These are phyloP conservation scores for Eupristina koningsbergeri DNA, from an alignment of 1,140 invertebrate species.

Conservation along the genomic window DNA sequence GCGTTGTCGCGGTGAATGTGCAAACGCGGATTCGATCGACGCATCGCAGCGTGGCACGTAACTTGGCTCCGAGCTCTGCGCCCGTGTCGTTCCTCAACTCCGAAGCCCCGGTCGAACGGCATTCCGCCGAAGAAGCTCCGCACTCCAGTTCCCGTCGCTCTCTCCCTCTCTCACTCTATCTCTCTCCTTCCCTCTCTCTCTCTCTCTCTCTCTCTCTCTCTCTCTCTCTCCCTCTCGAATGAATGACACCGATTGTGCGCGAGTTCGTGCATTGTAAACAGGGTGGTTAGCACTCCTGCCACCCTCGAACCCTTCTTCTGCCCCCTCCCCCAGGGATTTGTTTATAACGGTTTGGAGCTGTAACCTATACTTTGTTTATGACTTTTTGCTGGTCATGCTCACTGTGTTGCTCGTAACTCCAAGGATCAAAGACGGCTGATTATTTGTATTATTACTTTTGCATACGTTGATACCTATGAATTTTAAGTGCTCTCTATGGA, in stretches of 20 bases:
- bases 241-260: conserved; percentile 5
- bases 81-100: too few relatives aligned
- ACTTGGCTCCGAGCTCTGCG: too few relatives aligned
- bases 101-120: conserved; percentile 48
- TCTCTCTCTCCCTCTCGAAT: too few relatives aligned
- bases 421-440: not conserved
- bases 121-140: conserved; percentile 34
- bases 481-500: not conserved
- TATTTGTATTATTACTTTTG: not conserved
- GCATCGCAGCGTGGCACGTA: not conserved
- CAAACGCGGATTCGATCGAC: not conserved
- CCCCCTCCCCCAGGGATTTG: too few relatives aligned
- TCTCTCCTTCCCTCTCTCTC: too few relatives aligned
- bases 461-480: not conserved
- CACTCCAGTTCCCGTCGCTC: not conserved
- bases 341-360: not conserved
- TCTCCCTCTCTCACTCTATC: too few relatives aligned
- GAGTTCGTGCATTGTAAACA: conserved; percentile 38
- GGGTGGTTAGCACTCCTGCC: not conserved
- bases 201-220: too few relatives aligned
- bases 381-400: not conserved
- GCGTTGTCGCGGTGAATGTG: conserved; percentile 62
- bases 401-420: not conserved
- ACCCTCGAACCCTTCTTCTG: not conserved
- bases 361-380: conserved; percentile 26